phyloP scores from a whole-genome alignment of 2,113 vertebrate species.

The Oreochromis aureus region DNA sequence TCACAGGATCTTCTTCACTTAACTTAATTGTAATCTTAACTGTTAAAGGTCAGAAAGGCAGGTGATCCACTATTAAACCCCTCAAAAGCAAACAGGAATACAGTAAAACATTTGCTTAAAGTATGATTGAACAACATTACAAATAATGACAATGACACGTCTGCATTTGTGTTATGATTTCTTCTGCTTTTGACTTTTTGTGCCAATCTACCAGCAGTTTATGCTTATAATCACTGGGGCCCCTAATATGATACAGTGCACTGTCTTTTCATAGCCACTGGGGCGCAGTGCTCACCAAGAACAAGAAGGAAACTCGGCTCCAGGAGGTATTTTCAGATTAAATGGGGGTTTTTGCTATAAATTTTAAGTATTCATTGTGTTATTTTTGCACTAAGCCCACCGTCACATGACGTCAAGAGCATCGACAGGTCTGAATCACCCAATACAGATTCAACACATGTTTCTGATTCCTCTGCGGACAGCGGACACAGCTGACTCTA shows the following conservation, averaged over 20 bases:
- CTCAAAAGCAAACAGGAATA: not conserved
- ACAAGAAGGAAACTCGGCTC: not conserved
- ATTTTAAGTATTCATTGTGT: not conserved
- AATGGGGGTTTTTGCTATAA: fast-evolving
- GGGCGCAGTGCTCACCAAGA: constrained; percentile 43
- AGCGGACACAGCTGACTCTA: not conserved
- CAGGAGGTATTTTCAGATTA: not conserved
- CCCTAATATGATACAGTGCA: not conserved
- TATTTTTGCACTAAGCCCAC: not conserved
- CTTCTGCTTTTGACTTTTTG: not conserved
- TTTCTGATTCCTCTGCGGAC: not conserved
- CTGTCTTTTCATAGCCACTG: constrained; percentile 22
- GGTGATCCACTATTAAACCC: not conserved
- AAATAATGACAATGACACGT: not conserved
- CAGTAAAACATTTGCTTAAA: not conserved
- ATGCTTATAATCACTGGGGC: not conserved
- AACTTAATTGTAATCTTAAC: not conserved
- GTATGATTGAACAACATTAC: not conserved
- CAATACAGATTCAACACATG: constrained; percentile 33
- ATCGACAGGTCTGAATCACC: constrained; percentile 43
- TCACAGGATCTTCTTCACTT: not conserved
- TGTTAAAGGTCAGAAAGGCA: not conserved
- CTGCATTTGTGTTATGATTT: not conserved
- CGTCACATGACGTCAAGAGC: constrained; percentile 37
- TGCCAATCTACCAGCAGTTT: not conserved